These are phyloP conservation scores for Sinhomidia bicolor DNA, from an alignment of 2,888 invertebrate species.

Conservation along the genomic window DNA sequence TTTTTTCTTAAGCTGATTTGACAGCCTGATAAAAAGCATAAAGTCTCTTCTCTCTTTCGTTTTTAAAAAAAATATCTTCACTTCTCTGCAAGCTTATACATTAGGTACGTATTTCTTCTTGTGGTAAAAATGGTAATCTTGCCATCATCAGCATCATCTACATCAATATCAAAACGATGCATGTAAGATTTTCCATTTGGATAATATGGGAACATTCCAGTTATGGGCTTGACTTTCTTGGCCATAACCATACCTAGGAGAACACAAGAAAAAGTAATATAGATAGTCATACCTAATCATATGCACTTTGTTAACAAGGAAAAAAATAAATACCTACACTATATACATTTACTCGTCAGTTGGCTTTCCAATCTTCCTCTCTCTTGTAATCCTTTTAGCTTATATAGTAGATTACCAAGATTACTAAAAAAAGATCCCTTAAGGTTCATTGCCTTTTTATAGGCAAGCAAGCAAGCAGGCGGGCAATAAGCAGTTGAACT, in stretches of 20 bases:
- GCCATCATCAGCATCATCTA: slow-evolving; percentile 34
- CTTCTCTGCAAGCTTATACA: no score
- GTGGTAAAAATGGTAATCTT: slow-evolving; percentile 49
- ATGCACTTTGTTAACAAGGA: slow-evolving; percentile 4
- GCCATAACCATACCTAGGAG: no score
- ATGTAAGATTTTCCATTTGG: slow-evolving; percentile 56
- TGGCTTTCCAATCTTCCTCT: slow-evolving; percentile 45
- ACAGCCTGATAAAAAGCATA: slow-evolving; percentile 74
- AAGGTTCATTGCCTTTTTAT: slow-evolving; percentile 61
- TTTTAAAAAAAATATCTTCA: slow-evolving; percentile 15
- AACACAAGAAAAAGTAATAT: neutral
- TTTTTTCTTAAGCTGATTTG: slow-evolving; percentile 72
- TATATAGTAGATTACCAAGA: slow-evolving; percentile 2
- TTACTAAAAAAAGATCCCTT: slow-evolving; percentile 38
- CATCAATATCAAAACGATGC: slow-evolving; percentile 56
- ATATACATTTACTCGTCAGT: slow-evolving; percentile 25
- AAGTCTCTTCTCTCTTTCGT: slow-evolving; percentile 58
- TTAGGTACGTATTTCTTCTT: slow-evolving; percentile 48
- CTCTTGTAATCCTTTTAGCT: slow-evolving; percentile 35
- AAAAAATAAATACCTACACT: no score
- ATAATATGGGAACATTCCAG: slow-evolving; percentile 70
- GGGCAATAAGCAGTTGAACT: neutral
- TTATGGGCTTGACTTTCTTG: slow-evolving; percentile 67
- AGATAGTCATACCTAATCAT: neutral
- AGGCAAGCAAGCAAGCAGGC: no score